Evolutionary conservation across 2,888 invertebrate genomes (phyloP), one percentile per base, ranked within the genome.

Genomic region (Elmis aenea): DNA sequence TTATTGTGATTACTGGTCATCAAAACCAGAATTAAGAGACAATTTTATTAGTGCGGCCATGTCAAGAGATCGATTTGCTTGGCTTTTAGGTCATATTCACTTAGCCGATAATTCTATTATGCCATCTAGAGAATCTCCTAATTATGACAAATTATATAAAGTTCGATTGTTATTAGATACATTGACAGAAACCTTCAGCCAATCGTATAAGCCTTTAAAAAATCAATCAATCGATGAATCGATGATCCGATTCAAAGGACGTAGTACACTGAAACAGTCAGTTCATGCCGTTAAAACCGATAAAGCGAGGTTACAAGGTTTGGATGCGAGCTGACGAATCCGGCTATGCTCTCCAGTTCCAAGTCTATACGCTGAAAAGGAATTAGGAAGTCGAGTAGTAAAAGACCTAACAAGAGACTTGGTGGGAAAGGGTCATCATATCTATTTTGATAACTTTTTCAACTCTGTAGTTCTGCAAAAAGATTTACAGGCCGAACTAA

Each of bases 231-330:
- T 18, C 8, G 8, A 18, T 8, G 20, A 18, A n/a, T n/a, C n/a
- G n/a, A n/a, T n/a, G n/a, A n/a, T n/a, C n/a, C n/a, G n/a, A n/a
- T n/a, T n/a, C n/a, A 8, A 6, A 5, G 5, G 8, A 6, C 5
- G n/a, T 6, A 18, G 20, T 5, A 18, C 20, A 5, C 5, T n/a
- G n/a, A n/a, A n/a, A n/a, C n/a, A n/a, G n/a, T n/a, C 56, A 59
- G 40, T 59, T 54, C 26, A 42, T 46, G 32, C 45, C 48, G n/a
- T 32, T 28, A 25, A 51, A 50, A 34, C 46, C 46, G 9, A 48
- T 50, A 25, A 52, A 47, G 48, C 40, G 58, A 13, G 58, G 58
- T 3, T 58, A 54, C 42, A 57, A 58, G 44, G 22, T 29, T 2
- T 29, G 30, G 2, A 37, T 50, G 14, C 10, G 45, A 21, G 45